Conservation (phyloP, 2,113 vertebrate genomes). For the Clarias gariepinus region DNA sequence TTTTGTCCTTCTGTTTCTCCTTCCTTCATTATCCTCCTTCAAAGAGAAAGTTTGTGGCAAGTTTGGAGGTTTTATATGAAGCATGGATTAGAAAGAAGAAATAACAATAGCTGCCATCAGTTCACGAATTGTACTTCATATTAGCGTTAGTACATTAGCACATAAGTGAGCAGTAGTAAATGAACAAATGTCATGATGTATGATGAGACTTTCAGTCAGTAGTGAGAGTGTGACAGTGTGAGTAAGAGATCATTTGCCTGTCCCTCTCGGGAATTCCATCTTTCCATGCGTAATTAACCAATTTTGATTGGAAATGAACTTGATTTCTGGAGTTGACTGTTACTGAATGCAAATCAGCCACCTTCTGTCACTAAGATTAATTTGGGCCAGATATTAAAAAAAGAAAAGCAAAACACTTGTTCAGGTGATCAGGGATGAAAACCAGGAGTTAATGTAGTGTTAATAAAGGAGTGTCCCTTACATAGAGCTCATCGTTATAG, state of each 20-base stretch:
- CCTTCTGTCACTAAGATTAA: conserved; percentile 99
- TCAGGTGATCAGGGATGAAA: conserved; percentile 56
- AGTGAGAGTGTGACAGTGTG: conserved; percentile 3
- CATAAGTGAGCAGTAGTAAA: not conserved
- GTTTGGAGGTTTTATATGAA: not conserved
- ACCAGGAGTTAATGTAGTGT: conserved; percentile 64
- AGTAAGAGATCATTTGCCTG: conserved; percentile 6
- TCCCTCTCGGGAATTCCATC: conserved; percentile 67
- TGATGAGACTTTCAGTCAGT: not conserved
- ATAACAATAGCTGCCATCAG: not conserved
- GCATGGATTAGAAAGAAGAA: not conserved
- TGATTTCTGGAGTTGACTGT: conserved; percentile 90
- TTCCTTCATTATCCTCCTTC: not conserved
- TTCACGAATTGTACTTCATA: not conserved
- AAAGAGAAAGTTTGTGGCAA: not conserved
- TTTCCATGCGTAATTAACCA: conserved; percentile 80
- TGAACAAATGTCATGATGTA: conserved; percentile 2
- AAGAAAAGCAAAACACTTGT: conserved; percentile 80
- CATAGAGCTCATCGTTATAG: conserved; percentile 71
- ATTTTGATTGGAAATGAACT: conserved; percentile 80
- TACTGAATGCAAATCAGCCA: conserved; percentile 99
- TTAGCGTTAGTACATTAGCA: not conserved
- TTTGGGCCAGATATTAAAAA: conserved; percentile 98
- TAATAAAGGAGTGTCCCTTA: conserved; percentile 73
- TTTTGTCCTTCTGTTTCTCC: not conserved